A percentile compares a stretch with the other conserved stretches of the same genome.
phyloP scores from a whole-genome alignment of 2,797 vertebrate genomes.

The Gallirallus australis region DNA sequence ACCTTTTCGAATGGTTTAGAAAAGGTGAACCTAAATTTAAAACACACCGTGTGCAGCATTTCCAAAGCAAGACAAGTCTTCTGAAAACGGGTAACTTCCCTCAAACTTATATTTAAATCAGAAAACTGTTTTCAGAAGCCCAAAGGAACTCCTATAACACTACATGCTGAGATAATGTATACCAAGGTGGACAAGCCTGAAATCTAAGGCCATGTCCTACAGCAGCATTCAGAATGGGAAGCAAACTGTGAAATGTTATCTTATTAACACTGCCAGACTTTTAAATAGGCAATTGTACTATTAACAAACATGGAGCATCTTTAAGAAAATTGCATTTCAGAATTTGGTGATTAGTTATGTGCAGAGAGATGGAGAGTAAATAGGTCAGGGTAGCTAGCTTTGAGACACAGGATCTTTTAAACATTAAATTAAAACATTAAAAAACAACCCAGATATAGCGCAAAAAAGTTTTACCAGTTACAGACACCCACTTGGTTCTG shows the following conservation, averaged over 20 bases:
- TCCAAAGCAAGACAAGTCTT: neutral
- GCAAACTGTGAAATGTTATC: neutral
- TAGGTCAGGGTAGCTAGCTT: neutral
- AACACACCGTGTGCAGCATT: neutral
- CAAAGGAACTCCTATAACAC: neutral
- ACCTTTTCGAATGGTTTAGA: no score
- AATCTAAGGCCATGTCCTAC: neutral
- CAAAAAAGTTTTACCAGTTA: neutral
- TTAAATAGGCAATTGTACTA: neutral
- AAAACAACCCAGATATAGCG: no score
- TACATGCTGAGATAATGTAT: neutral
- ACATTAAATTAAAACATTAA: neutral
- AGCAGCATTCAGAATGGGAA: neutral
- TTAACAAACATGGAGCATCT: neutral
- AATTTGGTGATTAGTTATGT: neutral
- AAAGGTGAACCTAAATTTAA: neutral
- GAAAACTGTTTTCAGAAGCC: neutral
- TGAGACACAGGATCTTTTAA: accelerated
- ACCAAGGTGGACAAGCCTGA: neutral
- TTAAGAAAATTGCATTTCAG: neutral
- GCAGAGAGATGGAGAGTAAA: neutral
- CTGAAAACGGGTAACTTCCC: neutral
- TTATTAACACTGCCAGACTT: neutral
- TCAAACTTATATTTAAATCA: neutral
- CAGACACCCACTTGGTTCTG: accelerated